These are phyloP conservation scores for Oryzaephilus surinamensis DNA, from an alignment of 1,140 invertebrate genomes.

Conservation along the genomic window DNA sequence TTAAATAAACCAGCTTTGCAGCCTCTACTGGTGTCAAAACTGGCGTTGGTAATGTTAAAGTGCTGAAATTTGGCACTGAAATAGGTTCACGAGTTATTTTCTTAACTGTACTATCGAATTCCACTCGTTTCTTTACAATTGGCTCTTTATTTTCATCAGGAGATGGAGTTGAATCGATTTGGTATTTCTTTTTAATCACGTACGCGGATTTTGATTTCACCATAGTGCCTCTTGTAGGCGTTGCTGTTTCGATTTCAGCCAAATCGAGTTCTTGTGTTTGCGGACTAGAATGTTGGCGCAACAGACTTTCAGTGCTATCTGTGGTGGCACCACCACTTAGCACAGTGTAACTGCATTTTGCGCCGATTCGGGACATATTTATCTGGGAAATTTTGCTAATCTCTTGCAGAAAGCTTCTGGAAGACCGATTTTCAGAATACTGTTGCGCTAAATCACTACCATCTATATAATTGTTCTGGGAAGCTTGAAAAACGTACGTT, in stretches of 20 bases:
- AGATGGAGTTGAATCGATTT: constrained; percentile 17
- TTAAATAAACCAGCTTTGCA: constrained; percentile 56
- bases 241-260: constrained; percentile 26
- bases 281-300: constrained; percentile 30
- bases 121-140: constrained; percentile 31
- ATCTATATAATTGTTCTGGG: constrained; percentile 35
- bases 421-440: constrained; percentile 15
- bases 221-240: constrained; percentile 37
- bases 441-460: constrained; percentile 25
- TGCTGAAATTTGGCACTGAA: constrained; percentile 65
- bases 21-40: constrained; percentile 58
- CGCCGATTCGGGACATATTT: constrained; percentile 55
- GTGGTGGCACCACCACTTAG: constrained; percentile 45
- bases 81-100: constrained; percentile 57
- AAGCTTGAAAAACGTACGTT: constrained; percentile 36
- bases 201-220: constrained; percentile 53
- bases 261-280: constrained; percentile 20
- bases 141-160: constrained; percentile 16
- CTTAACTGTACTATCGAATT: constrained; percentile 28
- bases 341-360: constrained; percentile 59
- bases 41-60: constrained; percentile 50
- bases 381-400: constrained; percentile 64
- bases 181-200: constrained; percentile 42
- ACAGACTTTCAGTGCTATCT: constrained; percentile 58
- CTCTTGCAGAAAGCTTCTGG: constrained; percentile 40